Conservation (phyloP, 2,888 invertebrate species). For the Melanargia galathea region DNA sequence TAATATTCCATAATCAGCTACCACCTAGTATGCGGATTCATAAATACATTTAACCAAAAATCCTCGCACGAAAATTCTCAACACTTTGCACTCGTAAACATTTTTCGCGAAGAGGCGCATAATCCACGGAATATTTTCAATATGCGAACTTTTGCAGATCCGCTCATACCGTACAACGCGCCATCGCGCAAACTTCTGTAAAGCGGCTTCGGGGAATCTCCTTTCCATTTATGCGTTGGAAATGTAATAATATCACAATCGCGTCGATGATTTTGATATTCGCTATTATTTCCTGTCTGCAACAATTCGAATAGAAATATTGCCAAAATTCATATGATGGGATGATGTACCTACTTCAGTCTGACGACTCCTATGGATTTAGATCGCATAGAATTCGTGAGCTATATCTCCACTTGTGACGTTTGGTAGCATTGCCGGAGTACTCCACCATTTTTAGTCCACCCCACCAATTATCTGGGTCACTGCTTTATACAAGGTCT, state of each 20-base stretch:
- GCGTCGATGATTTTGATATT: conserved; percentile 16
- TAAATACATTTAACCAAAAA: conserved; percentile 21
- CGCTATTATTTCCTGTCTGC: not conserved
- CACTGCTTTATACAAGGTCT: too few species aligned
- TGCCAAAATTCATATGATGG: not conserved
- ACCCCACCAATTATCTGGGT: too few species aligned
- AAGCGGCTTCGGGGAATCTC: conserved; percentile 26
- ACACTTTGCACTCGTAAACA: conserved; percentile 36
- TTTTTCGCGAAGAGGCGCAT: conserved; percentile 45
- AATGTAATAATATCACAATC: conserved; percentile 22
- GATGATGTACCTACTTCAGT: too few species aligned
- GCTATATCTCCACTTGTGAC: not conserved
- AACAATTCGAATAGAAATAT: conserved; percentile 3
- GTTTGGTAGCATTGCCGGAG: not conserved
- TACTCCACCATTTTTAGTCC: too few species aligned
- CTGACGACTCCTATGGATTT: too few species aligned
- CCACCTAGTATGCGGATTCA: not conserved
- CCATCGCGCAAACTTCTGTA: conserved; percentile 14
- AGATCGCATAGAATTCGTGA: too few species aligned
- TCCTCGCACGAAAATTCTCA: conserved; percentile 25
- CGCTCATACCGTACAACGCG: conserved; percentile 3
- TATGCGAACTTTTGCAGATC: conserved; percentile 54
- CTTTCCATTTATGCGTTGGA: conserved; percentile 11
- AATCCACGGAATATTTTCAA: conserved; percentile 67
- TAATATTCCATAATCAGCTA: not conserved